Evolutionary conservation across 2,888 invertebrate species (phyloP).

Genomic region (Drosophila prolongata): DNA sequence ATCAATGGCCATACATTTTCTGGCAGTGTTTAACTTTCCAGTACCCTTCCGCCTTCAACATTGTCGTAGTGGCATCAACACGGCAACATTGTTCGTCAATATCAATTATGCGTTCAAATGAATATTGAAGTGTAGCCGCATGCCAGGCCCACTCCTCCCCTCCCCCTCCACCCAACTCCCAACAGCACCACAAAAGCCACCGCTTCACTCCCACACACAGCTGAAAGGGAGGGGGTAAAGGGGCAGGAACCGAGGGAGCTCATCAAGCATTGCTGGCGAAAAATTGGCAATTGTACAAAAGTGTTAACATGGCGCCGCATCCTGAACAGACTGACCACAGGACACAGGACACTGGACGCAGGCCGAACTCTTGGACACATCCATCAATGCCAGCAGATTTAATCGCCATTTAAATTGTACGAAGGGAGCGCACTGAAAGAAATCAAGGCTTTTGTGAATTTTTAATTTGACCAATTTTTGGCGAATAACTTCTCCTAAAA

Average conservation of each 20-base stretch:
- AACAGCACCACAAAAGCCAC: conserved; percentile 46
- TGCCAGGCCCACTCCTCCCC: conserved; percentile 41
- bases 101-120: conserved; percentile 81
- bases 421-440: conserved; percentile 31
- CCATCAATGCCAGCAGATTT: conserved; percentile 82
- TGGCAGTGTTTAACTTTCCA: conserved; percentile 26
- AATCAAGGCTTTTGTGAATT: fast-evolving
- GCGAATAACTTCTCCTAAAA: too few species aligned
- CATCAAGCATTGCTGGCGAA: conserved; percentile 65
- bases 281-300: conserved; percentile 75
- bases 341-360: conserved; percentile 34
- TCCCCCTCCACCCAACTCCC: conserved; percentile 10
- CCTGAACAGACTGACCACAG: conserved; percentile 74
- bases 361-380: conserved; percentile 69
- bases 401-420: conserved; percentile 83
- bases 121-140: conserved; percentile 80
- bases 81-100: conserved; percentile 77
- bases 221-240: background rate
- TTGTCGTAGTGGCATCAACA: conserved; percentile 53
- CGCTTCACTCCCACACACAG: conserved; percentile 36
- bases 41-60: conserved; percentile 33
- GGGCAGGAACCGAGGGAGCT: conserved; percentile 39
- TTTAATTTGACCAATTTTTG: background rate
- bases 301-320: conserved; percentile 81
- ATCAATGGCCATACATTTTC: background rate